These are phyloP conservation scores for Drosophila guanche DNA, from an alignment of 1,140 invertebrate genomes.

Conservation along the genomic window DNA sequence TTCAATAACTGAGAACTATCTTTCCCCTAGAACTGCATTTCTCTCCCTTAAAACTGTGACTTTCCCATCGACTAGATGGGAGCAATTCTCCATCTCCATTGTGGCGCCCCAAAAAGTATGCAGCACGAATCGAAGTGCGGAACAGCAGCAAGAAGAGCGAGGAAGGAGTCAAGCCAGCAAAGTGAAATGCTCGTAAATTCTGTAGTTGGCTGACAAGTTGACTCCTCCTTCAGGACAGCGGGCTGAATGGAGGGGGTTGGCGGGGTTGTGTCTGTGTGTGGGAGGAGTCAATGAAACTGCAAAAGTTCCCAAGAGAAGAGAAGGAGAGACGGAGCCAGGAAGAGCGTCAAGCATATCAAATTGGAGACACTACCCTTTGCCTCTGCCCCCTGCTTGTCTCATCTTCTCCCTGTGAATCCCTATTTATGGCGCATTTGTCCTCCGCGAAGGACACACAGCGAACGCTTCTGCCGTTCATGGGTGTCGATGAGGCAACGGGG, in stretches of 20 bases:
- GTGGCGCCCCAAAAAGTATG: constrained; percentile 52
- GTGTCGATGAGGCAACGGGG: constrained; percentile 8
- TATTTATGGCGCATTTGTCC: constrained; percentile 80
- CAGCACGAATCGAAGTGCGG: constrained; percentile 42
- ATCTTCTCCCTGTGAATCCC: constrained; percentile 21
- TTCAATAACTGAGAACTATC: too few relatives aligned
- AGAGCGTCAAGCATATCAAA: constrained; percentile 47
- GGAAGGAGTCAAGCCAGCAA: not conserved
- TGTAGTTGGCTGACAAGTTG: constrained; percentile 62
- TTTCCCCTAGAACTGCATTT: too few relatives aligned
- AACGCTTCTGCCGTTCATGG: not conserved
- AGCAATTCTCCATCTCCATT: constrained; percentile 9
- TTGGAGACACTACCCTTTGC: constrained; percentile 23
- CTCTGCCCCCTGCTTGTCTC: constrained; percentile 2
- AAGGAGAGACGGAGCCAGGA: constrained; percentile 41
- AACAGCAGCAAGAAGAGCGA: not conserved
- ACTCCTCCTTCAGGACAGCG: constrained; percentile 23
- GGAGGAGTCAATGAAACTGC: constrained; percentile 55
- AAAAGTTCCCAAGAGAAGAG: constrained; percentile 44
- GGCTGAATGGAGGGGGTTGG: constrained; percentile 15
- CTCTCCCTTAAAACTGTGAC: too few relatives aligned
- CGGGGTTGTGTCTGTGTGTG: constrained; percentile 20
- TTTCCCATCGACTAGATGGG: too few relatives aligned
- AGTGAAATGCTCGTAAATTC: constrained; percentile 38
- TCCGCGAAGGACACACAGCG: constrained; percentile 62